phyloP scores from a whole-genome alignment of 1,140 invertebrate species.

The Drosophila melanogaster region Release_6_plus_ISO1_MT NT_037436.4:16979501-16980000 shows the following conservation, averaged over 20 bases:
- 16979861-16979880: conserved; percentile 39
- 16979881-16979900: conserved; percentile 28
- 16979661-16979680: conserved; percentile 59
- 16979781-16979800: background rate
- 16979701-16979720: conserved; percentile 64
- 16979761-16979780: conserved; percentile 45
- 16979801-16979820: background rate
- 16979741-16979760: conserved; percentile 81
- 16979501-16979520: conserved; percentile 68
- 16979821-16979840: conserved; percentile 15
- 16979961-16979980: conserved; percentile 59
- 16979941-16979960: conserved; percentile 69
- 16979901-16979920: conserved; percentile 48
- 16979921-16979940: conserved; percentile 56
- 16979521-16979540: conserved; percentile 60
- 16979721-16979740: conserved; percentile 78
- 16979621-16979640: conserved; percentile 34
- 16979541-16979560: conserved; percentile 38
- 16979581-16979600: background rate
- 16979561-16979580: conserved; percentile 1
- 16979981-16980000: conserved; percentile 40
- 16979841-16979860: conserved; percentile 16
- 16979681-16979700: conserved; percentile 52
- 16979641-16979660: conserved; percentile 48
- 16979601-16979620: conserved; percentile 1